phyloP scores from a whole-genome alignment of 2,113 vertebrate species.

The Puntigrus tetrazona region DNA sequence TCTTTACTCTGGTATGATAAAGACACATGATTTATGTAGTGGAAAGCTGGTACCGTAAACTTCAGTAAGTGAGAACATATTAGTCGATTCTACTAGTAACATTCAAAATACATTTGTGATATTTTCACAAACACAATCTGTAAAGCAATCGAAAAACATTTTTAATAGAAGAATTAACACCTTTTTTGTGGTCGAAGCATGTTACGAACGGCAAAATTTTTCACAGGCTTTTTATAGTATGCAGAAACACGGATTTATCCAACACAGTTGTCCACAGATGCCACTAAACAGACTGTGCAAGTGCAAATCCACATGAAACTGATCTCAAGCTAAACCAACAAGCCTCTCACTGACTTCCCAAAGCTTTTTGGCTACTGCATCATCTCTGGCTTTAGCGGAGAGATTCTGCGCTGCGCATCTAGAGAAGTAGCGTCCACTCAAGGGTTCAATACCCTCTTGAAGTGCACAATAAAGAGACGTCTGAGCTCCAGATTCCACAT shows the following conservation, averaged over 20 bases:
- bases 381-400: slow-evolving; percentile 57
- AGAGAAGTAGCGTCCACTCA: slow-evolving; percentile 57
- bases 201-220: background rate
- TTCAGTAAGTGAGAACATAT: background rate
- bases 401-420: background rate
- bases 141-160: background rate
- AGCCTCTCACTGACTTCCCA: slow-evolving; percentile 63
- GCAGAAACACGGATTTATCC: background rate
- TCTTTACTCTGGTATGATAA: slow-evolving; percentile 7
- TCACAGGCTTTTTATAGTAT: background rate
- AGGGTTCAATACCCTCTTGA: slow-evolving; percentile 54
- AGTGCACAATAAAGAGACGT: slow-evolving; percentile 62
- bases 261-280: background rate
- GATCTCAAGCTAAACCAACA: slow-evolving; percentile 44
- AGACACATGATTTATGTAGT: background rate
- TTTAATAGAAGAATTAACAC: background rate
- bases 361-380: slow-evolving; percentile 52
- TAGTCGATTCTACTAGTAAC: no score
- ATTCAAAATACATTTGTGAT: no score
- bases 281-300: background rate
- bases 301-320: background rate
- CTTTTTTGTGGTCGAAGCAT: background rate
- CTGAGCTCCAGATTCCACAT: slow-evolving; percentile 56
- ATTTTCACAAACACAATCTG: background rate
- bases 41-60: background rate